Evolutionary conservation across 2,113 vertebrate species (phyloP).

Genomic region (Clupea harengus): DNA sequence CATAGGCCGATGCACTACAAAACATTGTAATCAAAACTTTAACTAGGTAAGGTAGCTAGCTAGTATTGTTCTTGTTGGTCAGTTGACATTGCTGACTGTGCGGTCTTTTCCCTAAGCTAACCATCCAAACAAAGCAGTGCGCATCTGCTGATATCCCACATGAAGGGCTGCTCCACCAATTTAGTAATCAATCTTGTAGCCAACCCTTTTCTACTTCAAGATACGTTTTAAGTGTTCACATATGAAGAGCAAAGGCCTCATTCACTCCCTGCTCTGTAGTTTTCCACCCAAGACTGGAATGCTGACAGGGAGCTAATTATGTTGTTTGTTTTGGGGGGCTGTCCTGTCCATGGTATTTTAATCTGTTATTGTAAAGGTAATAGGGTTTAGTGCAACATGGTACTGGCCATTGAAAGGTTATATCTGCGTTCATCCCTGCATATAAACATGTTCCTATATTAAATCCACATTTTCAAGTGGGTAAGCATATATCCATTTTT

Average conservation of each 20-base stretch:
- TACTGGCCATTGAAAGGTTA: no score
- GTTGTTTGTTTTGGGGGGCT: background rate
- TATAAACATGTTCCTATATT: no score
- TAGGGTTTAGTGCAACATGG: background rate
- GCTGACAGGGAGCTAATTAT: background rate
- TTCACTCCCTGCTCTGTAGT: background rate
- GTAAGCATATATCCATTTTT: no score
- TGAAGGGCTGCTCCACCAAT: no score
- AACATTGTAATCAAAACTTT: background rate
- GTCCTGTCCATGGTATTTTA: background rate
- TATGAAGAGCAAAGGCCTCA: background rate
- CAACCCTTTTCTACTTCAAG: background rate
- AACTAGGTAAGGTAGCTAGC: background rate
- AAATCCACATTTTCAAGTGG: no score
- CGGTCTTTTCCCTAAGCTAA: background rate
- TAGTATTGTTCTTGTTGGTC: background rate
- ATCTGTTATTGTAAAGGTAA: background rate
- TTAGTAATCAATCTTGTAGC: background rate
- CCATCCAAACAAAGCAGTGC: background rate
- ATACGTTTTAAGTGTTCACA: background rate
- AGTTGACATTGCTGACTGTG: background rate
- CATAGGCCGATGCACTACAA: background rate
- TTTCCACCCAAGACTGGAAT: constrained; percentile 11
- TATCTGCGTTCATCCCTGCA: no score
- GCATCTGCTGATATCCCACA: background rate